Evolutionary conservation across 2,797 vertebrate genomes (phyloP), one percentile per base, ranked within the genome.

Genomic region (Ctenochaetus hawaiiensis): DNA sequence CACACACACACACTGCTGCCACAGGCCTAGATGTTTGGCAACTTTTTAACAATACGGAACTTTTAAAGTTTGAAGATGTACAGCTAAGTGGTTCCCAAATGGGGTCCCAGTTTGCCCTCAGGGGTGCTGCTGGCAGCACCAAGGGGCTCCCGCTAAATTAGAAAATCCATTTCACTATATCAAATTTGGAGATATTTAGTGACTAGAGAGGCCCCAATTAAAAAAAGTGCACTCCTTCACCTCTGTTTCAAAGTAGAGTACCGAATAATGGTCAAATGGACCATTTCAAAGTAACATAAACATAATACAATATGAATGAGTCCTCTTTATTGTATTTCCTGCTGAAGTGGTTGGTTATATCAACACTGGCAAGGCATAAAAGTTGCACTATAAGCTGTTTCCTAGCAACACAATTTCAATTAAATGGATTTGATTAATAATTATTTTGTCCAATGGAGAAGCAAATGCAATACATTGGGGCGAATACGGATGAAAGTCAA

Each of bases 321-420:
- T 53, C 43, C 45, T 37, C 54, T 71, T 67, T 20, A 59, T 52
- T 72, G 26, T 17, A 45, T 34, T 39, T 76, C 51, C 45, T 16
- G 11, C 51, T 45, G 0, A 66, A 65, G 18, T 22, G 66, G 57
- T 78, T 30, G 39, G 57, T 48, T 18, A 67, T 75, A 77, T 63
- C 16, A 80, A 51, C 51, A 61, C 74, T 54, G 48, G 17, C 47
- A 47, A 18, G 14, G 67, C 73, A 34, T 66, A 34, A 78, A 20
- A 85, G 61, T 47, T 44, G 62, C 58, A 66, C 58, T 72, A 65
- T 20, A 37, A 37, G 48, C 54, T 68, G 83, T 91, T 90, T 78
- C 87, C 89, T 89, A 88, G 90, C 87, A 92, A 88, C 81, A 67
- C 62, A 51, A 30, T 75, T 83, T 81, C 41, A 34, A 74, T 84